Evolutionary conservation across 2,888 invertebrate species (phyloP).

Genomic region (Melieria omissa): DNA sequence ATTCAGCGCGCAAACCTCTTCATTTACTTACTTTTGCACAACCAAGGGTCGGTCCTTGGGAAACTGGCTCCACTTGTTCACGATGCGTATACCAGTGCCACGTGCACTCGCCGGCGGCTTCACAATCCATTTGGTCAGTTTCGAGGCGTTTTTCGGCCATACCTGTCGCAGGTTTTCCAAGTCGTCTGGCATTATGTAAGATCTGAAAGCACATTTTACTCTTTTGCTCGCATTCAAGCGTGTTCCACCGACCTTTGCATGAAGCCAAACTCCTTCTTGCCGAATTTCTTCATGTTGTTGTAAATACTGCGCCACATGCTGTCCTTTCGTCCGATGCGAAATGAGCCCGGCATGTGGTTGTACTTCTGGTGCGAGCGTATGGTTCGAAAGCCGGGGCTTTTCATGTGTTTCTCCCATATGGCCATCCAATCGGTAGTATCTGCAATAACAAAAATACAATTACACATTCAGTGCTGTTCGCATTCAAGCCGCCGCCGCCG

Average conservation of each 20-base stretch:
- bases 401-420: conserved; percentile 98
- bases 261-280: conserved; percentile 82
- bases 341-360: conserved; percentile 98
- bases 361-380: conserved; percentile 93
- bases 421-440: conserved; percentile 93
- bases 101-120: conserved; percentile 98
- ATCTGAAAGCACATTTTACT: conserved; percentile 67
- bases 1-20: not conserved
- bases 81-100: conserved; percentile 95
- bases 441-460: conserved; percentile 56
- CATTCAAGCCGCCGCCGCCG: not conserved
- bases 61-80: conserved; percentile 93
- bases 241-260: conserved; percentile 74
- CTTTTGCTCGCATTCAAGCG: not conserved
- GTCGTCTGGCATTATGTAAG: conserved; percentile 92
- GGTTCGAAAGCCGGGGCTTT: conserved; percentile 85
- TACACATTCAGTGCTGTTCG: not conserved
- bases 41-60: conserved; percentile 90
- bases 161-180: conserved; percentile 82
- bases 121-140: conserved; percentile 91
- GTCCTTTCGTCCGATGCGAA: conserved; percentile 97
- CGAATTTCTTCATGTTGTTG: conserved; percentile 68
- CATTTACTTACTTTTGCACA: conserved; percentile 76
- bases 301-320: conserved; percentile 88
- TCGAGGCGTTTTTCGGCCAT: conserved; percentile 84